A percentile compares a stretch with the other conserved stretches of the same genome.
phyloP scores from a whole-genome alignment of 2,113 vertebrate genomes.

The Neoarius graeffei region DNA sequence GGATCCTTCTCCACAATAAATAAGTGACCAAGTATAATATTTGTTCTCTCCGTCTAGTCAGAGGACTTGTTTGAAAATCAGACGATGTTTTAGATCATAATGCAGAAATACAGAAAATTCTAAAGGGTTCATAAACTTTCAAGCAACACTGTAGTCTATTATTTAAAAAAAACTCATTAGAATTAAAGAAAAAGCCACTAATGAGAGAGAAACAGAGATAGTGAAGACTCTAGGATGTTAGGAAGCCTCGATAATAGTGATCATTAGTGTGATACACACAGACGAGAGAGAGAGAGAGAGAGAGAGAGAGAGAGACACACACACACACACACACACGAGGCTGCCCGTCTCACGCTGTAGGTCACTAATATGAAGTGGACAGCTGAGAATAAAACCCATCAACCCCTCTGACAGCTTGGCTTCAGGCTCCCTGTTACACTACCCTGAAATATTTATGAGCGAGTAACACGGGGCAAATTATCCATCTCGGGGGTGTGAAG shows the following conservation, averaged over 20 bases:
- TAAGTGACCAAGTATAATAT: no score
- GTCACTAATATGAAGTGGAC: slow-evolving; percentile 61
- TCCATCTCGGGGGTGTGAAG: slow-evolving; percentile 60
- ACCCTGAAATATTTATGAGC: slow-evolving; percentile 75
- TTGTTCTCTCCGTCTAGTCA: no score
- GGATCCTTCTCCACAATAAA: no score
- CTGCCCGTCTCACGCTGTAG: slow-evolving; percentile 41
- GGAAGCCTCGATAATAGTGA: not conserved
- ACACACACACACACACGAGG: no score
- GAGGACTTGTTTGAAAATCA: no score
- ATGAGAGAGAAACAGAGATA: not conserved
- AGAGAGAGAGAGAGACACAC: no score
- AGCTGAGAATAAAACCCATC: slow-evolving; percentile 46
- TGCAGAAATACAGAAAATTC: no score
- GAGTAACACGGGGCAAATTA: slow-evolving; percentile 70
- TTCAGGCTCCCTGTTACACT: slow-evolving; percentile 64
- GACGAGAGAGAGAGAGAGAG: no score
- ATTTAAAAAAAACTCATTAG: no score
- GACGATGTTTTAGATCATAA: no score
- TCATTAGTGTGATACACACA: not conserved
- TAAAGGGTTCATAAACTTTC: no score
- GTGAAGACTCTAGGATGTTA: not conserved
- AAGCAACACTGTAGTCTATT: no score
- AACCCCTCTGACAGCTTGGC: slow-evolving; percentile 69
- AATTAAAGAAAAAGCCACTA: not conserved